These are phyloP conservation scores for Emmelina monodactyla DNA, from an alignment of 2,888 invertebrate species.

Conservation along the genomic window DNA sequence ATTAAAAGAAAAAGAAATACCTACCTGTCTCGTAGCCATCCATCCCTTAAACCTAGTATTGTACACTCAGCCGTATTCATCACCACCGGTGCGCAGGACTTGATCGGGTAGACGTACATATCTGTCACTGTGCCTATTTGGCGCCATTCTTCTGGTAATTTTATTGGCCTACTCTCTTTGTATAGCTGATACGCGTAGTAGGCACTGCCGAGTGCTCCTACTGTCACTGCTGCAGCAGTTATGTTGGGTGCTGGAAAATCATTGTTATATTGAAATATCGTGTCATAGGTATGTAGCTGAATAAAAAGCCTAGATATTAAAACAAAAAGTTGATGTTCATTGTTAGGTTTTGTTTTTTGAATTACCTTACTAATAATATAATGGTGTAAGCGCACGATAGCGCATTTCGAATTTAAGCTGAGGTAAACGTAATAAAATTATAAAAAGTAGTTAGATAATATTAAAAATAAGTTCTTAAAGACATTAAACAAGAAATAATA, in stretches of 20 bases:
- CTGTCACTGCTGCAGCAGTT: constrained; percentile 30
- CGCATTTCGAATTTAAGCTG: too few species aligned
- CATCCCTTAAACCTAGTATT: constrained; percentile 57
- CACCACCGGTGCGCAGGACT: constrained; percentile 63
- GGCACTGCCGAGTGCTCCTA: constrained; percentile 34
- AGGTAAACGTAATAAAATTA: too few species aligned
- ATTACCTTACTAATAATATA: too few species aligned
- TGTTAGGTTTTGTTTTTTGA: too few species aligned
- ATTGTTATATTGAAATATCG: not conserved
- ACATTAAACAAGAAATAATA: too few species aligned
- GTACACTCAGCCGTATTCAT: constrained; percentile 59
- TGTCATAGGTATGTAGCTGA: not conserved
- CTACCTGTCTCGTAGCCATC: constrained; percentile 64
- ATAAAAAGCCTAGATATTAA: too few species aligned
- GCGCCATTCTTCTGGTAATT: constrained; percentile 60
- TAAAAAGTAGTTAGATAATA: too few species aligned
- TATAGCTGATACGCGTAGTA: constrained; percentile 34
- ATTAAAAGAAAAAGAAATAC: too few species aligned
- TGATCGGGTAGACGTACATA: constrained; percentile 65
- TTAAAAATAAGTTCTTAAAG: too few species aligned
- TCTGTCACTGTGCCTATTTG: constrained; percentile 65
- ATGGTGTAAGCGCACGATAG: too few species aligned
- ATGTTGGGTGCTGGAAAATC: constrained; percentile 24
- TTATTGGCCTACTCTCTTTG: constrained; percentile 21
- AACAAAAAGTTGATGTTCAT: too few species aligned